Evolutionary conservation across 2,797 vertebrate genomes (phyloP).

Genomic region (Sylvia borin): DNA sequence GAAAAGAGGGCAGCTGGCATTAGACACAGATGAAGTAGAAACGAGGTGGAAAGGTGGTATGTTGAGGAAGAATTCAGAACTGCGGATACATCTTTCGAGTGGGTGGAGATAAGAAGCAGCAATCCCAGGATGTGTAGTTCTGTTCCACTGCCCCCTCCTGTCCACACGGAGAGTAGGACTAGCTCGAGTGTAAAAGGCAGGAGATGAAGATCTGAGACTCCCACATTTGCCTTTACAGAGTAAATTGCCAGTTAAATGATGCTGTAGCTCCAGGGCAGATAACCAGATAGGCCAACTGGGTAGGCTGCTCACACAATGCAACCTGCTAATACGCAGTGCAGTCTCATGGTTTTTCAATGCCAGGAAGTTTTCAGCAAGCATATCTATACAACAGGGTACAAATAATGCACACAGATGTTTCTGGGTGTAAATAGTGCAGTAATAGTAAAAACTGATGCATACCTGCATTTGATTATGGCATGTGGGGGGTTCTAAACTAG

Average conservation of each 20-base stretch:
- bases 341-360: neutral
- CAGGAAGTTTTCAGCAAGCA: neutral
- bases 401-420: neutral
- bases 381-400: neutral
- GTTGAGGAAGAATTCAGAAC: neutral
- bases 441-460: neutral
- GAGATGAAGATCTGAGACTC: neutral
- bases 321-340: neutral
- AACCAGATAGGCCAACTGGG: neutral
- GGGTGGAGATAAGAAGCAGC: conserved; percentile 33
- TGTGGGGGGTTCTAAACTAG: neutral
- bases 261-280: neutral
- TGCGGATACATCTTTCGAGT: neutral
- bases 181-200: neutral
- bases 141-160: conserved; percentile 60
- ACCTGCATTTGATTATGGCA: neutral
- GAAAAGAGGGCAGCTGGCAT: conserved; percentile 3
- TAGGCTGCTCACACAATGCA: neutral
- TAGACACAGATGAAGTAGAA: conserved; percentile 24
- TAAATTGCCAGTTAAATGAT: neutral
- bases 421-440: neutral
- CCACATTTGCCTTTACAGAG: neutral
- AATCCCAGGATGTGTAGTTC: neutral
- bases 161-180: conserved; percentile 1
- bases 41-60: neutral